These are phyloP conservation scores for Digitonthophagus gazella DNA, from an alignment of 2,888 invertebrate species.

Conservation along the genomic window DNA sequence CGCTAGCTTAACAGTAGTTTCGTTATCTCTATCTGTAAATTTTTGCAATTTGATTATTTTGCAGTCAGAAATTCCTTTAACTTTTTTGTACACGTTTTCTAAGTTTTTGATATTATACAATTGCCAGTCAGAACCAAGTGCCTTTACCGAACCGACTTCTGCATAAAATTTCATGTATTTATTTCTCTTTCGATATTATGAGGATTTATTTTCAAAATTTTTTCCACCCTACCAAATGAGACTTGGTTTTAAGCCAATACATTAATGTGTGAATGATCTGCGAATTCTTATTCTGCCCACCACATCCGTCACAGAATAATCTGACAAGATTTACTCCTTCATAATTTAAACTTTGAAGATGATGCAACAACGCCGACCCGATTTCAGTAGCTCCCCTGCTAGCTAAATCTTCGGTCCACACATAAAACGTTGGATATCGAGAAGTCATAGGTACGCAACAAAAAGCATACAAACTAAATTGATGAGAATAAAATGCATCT, in stretches of 20 bases:
- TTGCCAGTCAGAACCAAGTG: conserved; percentile 3
- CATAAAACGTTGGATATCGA: too few species aligned
- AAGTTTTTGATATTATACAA: neutral
- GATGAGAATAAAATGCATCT: conserved; percentile 26
- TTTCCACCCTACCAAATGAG: conserved; percentile 24
- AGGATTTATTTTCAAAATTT: conserved; percentile 15
- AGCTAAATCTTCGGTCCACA: conserved; percentile 24
- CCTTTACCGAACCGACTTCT: conserved; percentile 10
- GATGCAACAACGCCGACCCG: conserved; percentile 23
- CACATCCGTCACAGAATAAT: conserved; percentile 21
- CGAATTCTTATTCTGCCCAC: conserved; percentile 18
- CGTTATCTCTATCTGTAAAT: neutral
- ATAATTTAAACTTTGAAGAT: conserved; percentile 22
- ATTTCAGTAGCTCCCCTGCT: conserved; percentile 23
- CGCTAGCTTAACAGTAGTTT: neutral
- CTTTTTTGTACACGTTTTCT: neutral
- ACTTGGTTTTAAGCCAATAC: conserved; percentile 19
- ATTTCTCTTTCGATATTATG: conserved; percentile 17
- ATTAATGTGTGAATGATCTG: conserved; percentile 22
- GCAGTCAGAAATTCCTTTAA: conserved; percentile 2
- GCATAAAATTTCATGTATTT: conserved; percentile 19
- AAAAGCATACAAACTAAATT: conserved; percentile 23
- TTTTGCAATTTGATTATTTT: neutral
- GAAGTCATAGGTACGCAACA: too few species aligned
- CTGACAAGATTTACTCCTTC: conserved; percentile 18